phyloP scores from a whole-genome alignment of 1,140 invertebrate genomes.

The Streblospio benedicti region DNA sequence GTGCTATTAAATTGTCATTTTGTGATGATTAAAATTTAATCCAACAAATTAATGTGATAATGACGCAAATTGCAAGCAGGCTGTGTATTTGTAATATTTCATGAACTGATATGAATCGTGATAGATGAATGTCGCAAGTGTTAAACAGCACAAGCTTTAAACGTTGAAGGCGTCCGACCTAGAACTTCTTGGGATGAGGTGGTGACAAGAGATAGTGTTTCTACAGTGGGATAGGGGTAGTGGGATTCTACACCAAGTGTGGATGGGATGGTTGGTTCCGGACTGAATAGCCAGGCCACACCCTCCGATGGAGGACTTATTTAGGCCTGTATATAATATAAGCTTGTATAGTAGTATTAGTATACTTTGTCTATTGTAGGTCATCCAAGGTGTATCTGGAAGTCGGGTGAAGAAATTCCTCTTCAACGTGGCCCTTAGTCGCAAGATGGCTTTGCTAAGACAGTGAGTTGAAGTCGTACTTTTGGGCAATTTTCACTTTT shows the following conservation, averaged over 20 bases:
- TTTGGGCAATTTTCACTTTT: background rate
- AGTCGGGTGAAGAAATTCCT: slow-evolving; percentile 32
- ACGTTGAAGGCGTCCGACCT: no score
- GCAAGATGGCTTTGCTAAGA: slow-evolving; percentile 33
- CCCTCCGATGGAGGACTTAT: background rate
- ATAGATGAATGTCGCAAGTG: no score
- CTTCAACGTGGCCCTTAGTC: slow-evolving; percentile 32
- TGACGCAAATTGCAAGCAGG: no score
- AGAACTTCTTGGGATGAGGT: no score
- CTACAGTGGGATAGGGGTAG: background rate
- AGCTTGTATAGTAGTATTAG: background rate
- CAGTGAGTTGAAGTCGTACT: slow-evolving; percentile 22
- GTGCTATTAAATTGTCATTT: no score
- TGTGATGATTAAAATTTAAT: no score
- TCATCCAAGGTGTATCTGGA: slow-evolving; percentile 28
- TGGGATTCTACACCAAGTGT: background rate
- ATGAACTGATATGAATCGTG: no score
- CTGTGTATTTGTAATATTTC: no score
- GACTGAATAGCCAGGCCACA: background rate
- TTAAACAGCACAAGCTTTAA: no score
- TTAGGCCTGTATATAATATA: background rate
- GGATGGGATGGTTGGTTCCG: background rate
- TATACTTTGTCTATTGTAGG: slow-evolving; percentile 21
- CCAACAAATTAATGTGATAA: no score
- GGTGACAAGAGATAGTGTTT: background rate